Base-by-base conservation (phyloP, 2,888 invertebrate genomes). In the Drosophila melanosoma region DNA sequence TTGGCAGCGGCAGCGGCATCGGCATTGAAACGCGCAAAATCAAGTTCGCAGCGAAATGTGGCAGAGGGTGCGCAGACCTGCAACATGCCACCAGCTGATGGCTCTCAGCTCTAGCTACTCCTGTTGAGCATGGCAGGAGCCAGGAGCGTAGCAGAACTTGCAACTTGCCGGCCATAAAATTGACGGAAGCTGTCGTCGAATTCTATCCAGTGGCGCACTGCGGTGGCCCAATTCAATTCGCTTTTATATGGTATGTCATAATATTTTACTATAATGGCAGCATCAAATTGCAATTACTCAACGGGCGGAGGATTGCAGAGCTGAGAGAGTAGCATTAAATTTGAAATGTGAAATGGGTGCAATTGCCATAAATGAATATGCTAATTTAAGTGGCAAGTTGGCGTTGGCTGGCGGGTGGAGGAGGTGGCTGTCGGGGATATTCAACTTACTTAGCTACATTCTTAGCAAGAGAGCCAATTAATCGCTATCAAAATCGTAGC, bases 311-410 rank as follows among this genome's bases (percentile, higher is more conserved):
- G 23, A 45, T 45, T 45, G 45, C 45, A 35, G 33, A 35, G 33
- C 67, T 48, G 62, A 26, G 59, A 40, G 36, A 36, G 54, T 33
- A 12, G 33, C 11, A 36, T 40, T 57, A 60, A 81, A 75, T 73
- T 69, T 59, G 62, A 69, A 76, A 72, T 79, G 51, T 29, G 79
- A 70, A 81, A 73, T 74, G 69, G 56, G 65, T 74, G 76, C 76
- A 79, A 81, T 74, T 73, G 79, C 70, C 79, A 70, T 85, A 89
- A 89, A 81, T 72, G 85, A 89, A 89, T 87, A 85, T 89, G 84
- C 89, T 84, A 87, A 89, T 85, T 79, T 76, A 53, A 68, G 59
- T 72, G 57, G 57, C 20, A 36, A 60, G 54, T 10, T 26, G 23
- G 20, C 60, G 48, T 23, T 29, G 29, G 10, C 26, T 17, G 38